phyloP scores from a whole-genome alignment of 2,113 vertebrate species.

The Scopus umbretta region DNA sequence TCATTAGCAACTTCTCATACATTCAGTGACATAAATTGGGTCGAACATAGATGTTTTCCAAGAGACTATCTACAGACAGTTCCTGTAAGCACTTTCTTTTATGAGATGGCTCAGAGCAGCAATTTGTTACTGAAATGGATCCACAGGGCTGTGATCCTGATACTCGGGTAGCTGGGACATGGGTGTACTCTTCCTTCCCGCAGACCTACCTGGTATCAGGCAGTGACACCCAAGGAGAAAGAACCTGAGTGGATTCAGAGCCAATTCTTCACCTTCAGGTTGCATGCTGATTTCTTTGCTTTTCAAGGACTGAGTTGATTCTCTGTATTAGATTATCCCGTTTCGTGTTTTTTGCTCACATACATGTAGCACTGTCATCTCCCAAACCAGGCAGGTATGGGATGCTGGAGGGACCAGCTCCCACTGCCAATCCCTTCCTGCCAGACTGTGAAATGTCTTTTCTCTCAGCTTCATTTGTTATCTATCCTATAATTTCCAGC shows the following conservation, averaged over 20 bases:
- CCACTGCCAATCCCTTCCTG: not conserved
- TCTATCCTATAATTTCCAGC: not conserved
- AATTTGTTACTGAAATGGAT: not conserved
- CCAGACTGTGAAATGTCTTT: not conserved
- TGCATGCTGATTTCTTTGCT: not conserved
- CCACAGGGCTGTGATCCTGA: not conserved
- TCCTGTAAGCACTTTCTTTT: not conserved
- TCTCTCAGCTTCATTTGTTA: not conserved
- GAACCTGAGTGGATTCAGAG: not conserved
- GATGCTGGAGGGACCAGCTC: not conserved
- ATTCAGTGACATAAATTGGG: not conserved
- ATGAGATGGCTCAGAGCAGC: not conserved
- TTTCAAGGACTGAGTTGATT: not conserved
- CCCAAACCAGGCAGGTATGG: not conserved
- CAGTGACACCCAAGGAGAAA: rapidly evolving
- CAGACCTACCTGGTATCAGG: not conserved
- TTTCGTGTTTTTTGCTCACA: not conserved
- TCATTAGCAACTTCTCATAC: not conserved
- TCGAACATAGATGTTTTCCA: not conserved
- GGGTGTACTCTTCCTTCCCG: not conserved
- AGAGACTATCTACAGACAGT: not conserved
- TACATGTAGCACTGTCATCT: not conserved
- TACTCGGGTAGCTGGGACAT: rapidly evolving
- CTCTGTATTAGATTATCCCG: not conserved
- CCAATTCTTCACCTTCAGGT: not conserved